Base-by-base conservation (phyloP, 2,888 invertebrate genomes). In the Bedellia somnulentella region DNA sequence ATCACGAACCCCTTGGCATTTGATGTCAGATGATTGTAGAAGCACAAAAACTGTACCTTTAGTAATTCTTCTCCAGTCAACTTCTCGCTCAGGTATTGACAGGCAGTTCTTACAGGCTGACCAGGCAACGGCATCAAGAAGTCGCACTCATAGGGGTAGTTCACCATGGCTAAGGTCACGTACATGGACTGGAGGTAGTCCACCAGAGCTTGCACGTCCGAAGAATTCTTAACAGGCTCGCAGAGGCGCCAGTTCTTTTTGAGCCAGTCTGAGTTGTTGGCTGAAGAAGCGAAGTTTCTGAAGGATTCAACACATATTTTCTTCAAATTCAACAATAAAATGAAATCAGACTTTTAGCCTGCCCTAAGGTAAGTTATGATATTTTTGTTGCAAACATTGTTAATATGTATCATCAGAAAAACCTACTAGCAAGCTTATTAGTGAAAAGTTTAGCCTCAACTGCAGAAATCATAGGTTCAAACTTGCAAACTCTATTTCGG, bases 131-230 rank as follows among this genome's bases (percentile, higher is more conserved):
- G 84, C 27, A 82, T 79, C 29, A 98, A 64, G 57, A 98, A 98
- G 46, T 83, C 81, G 1, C 88, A 82, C 1, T 86, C 68, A 55
- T 95, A 98, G 0, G 98, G 97, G 60, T 98, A 99, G 68, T 99
- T 89, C 10, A 88, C 87, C 96, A 97, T 97, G 0, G 94, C 95
- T 38, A 96, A 58, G 45, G 87, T 86, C 5, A 80, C 80, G 54
- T 89, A 92, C 40, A 89, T 80, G 36, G 85, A 81, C 17, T 63
- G 51, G 2, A 96, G 59, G 80, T 87, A 95, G 23, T 81, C 79
- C 38, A 88, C 75, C 9, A 95, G 67, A 1, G 29, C 24, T 5
- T 62, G 37, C 13, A 57, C 43, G 30, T 71, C 59, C 1, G 52
- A 44, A 1, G 63, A 43, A 28, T 71, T 80, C 40, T 81, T 81